phyloP scores from a whole-genome alignment of 2,888 invertebrate genomes.

The Drosophila formosana region DNA sequence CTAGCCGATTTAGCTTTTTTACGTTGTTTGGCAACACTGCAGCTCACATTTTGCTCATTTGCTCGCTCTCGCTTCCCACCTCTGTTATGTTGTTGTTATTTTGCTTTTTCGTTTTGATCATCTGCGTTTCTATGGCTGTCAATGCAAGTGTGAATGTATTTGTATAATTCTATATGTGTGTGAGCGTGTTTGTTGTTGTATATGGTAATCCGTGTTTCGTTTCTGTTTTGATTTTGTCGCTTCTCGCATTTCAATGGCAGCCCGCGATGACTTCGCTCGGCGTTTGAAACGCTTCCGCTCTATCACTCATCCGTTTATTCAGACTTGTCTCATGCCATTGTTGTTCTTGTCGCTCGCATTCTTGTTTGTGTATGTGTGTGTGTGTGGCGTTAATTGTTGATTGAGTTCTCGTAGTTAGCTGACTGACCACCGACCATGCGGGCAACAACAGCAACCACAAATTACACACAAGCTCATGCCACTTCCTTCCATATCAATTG shows the following conservation, averaged over 20 bases:
- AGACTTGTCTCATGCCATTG: slow-evolving; percentile 11
- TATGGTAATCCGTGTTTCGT: slow-evolving; percentile 43
- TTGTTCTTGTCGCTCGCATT: slow-evolving; percentile 12
- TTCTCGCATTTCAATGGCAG: slow-evolving; percentile 61
- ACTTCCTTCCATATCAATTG: slow-evolving; percentile 18
- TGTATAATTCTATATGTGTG: not conserved
- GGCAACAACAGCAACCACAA: slow-evolving; percentile 29
- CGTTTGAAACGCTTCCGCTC: slow-evolving; percentile 67
- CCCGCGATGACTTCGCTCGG: slow-evolving; percentile 47
- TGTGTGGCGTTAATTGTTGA: slow-evolving; percentile 46
- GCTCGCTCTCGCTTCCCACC: slow-evolving; percentile 16
- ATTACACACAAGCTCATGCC: slow-evolving; percentile 11
- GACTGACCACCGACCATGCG: slow-evolving; percentile 15
- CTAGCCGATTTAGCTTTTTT: not conserved
- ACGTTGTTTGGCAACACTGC: slow-evolving; percentile 4
- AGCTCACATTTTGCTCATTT: slow-evolving; percentile 15
- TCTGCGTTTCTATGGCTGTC: not conserved
- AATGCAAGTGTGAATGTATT: not conserved
- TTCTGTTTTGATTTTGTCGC: slow-evolving; percentile 69
- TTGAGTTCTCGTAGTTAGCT: slow-evolving; percentile 29
- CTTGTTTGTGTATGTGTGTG: slow-evolving; percentile 4
- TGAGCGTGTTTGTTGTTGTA: slow-evolving; percentile 7
- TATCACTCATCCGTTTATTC: slow-evolving; percentile 46
- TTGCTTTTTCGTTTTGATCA: slow-evolving; percentile 44
- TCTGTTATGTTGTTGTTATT: slow-evolving; percentile 32